Evolutionary conservation across 2,888 invertebrate species (phyloP).

Genomic region (Polietes domitor): DNA sequence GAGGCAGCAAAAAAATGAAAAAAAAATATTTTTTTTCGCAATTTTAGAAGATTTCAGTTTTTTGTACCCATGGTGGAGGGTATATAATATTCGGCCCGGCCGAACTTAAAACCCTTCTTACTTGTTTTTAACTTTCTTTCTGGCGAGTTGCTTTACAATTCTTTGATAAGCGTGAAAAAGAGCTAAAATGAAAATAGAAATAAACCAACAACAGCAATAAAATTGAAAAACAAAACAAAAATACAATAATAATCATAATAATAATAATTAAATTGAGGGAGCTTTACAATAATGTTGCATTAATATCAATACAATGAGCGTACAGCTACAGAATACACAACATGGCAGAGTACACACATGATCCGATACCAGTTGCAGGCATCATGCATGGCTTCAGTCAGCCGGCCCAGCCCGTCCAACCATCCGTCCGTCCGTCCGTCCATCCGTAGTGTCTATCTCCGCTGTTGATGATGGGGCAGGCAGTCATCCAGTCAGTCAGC

Average conservation of each 20-base stretch:
- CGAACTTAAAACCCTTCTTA: too few relatives aligned
- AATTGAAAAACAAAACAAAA: not conserved
- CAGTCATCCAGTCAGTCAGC: not conserved
- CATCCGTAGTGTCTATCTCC: too few relatives aligned
- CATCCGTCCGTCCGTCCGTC: too few relatives aligned
- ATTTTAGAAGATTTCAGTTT: too few relatives aligned
- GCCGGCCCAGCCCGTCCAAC: too few relatives aligned
- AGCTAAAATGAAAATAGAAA: not conserved
- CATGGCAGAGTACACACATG: not conserved
- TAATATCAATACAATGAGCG: slow-evolving; percentile 12
- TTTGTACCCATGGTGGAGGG: too few relatives aligned
- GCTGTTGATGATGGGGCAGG: not conserved
- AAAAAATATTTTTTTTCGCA: too few relatives aligned
- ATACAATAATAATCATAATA: not conserved
- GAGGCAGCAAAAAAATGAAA: too few relatives aligned
- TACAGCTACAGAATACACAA: not conserved
- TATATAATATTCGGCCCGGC: too few relatives aligned
- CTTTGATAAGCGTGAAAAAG: slow-evolving; percentile 23
- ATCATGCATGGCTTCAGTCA: not conserved
- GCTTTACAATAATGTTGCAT: slow-evolving; percentile 27
- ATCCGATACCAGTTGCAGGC: not conserved
- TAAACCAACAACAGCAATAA: not conserved
- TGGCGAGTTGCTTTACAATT: not conserved
- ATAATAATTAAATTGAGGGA: slow-evolving; percentile 26
- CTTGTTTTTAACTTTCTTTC: not conserved